Conservation (phyloP, 2,113 vertebrate species). For the Cricetomys ansorgei region DNA sequence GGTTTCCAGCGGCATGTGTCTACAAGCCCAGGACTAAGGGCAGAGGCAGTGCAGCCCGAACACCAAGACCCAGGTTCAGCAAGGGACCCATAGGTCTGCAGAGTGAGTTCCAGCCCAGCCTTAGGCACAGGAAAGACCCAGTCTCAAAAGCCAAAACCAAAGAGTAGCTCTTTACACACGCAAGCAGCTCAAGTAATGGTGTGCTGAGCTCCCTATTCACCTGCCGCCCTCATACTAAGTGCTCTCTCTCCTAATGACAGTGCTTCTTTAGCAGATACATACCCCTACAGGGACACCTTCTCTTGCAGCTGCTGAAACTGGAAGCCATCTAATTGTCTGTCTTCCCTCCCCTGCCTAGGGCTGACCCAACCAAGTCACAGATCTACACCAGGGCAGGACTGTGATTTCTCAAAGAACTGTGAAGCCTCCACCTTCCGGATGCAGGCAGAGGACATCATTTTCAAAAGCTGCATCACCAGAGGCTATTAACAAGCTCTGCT, state of each 20-base stretch:
- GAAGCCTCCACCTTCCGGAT: not conserved
- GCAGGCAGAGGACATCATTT: not conserved
- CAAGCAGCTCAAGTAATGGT: not conserved
- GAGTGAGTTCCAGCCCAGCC: not conserved
- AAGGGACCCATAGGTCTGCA: not conserved
- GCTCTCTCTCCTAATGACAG: not conserved
- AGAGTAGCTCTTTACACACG: not conserved
- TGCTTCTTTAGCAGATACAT: not conserved
- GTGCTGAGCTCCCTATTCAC: no score
- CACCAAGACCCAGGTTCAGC: not conserved
- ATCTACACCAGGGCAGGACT: not conserved
- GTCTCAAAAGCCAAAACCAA: not conserved
- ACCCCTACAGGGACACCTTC: not conserved
- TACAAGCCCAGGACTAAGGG: not conserved
- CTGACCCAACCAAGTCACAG: not conserved
- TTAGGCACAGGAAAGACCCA: not conserved
- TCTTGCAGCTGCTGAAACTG: not conserved
- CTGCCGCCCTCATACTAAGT: not conserved
- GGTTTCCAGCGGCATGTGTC: not conserved
- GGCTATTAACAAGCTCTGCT: not conserved
- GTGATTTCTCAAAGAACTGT: not conserved
- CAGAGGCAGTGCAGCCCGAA: not conserved
- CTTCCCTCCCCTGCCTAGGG: not conserved
- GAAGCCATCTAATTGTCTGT: not conserved
- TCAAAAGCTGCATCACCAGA: constrained; percentile 5